Evolutionary conservation across 2,113 vertebrate species (phyloP), one percentile per base, ranked within the genome.

Genomic region (Diadophis punctatus): DNA sequence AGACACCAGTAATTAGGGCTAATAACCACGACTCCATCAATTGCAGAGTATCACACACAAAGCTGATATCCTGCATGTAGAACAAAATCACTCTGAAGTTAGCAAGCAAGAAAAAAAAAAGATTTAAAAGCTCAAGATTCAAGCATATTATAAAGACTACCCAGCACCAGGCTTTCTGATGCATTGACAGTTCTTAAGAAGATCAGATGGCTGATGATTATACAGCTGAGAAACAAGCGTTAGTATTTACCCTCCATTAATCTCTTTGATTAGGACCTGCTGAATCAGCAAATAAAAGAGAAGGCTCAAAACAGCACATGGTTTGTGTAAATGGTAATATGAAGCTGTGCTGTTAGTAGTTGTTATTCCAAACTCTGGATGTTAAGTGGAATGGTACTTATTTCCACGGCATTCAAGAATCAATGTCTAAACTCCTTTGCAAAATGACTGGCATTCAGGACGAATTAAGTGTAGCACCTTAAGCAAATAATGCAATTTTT

Each of bases 1-100:
- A 55, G 95, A 93, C 88, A 93, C 53, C 88, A 91, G 80, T 95
- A 93, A 92, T 91, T 94, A 93, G 0, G 60, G 0, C 27, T 10
- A 58, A 90, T 92, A 93, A 95, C 94, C 51, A 25, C 5, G 8
- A 46, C 9, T 49, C 30, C 12, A 86, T 25, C 8, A 58, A n/a
- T 23, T 27, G 23, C 30, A 74, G 27, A 9, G 23, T 43, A 8
- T 46, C n/a, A 53, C 9, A 51, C 34, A 22, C 0, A 43, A 8
- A 92, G 68, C 39, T 68, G 68, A 34, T 43, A 88, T 46, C 43
- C 74, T 90, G 49, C 91, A 93, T 92, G 51, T 3, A 11, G 0
- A 93, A 22, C n/a, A 88, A 93, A 90, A 92, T 49, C 4, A 88
- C 49, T 87, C 86, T 46, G 4, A 39, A 87, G 74, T 92, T 58